A percentile compares a stretch with the other conserved stretches of the same genome.
Evolutionary conservation across 2,113 vertebrate genomes (phyloP).

Genomic region (Pseudonaja textilis): DNA sequence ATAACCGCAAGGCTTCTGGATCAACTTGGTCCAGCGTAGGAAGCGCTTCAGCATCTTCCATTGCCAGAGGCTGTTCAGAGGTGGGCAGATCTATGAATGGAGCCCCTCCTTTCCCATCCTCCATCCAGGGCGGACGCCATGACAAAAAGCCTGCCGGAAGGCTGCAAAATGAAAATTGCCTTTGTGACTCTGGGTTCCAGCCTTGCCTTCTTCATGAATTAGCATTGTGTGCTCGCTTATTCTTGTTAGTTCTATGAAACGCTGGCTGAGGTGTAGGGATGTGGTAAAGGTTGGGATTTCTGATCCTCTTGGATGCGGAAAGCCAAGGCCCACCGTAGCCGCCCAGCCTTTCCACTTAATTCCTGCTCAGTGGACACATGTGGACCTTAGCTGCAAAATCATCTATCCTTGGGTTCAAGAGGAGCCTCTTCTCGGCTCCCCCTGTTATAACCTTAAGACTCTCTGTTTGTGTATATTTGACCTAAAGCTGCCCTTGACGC

Average conservation of each 20-base stretch:
- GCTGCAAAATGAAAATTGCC: background rate
- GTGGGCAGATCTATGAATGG: background rate
- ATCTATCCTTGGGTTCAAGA: background rate
- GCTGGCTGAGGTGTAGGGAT: background rate
- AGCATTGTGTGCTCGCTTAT: background rate
- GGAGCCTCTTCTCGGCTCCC: slow-evolving; percentile 5
- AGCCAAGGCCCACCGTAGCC: background rate
- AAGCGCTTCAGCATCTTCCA: background rate
- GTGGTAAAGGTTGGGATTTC: background rate
- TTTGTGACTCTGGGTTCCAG: background rate
- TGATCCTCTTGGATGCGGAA: background rate
- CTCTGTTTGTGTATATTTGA: slow-evolving; percentile 31
- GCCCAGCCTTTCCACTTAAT: background rate
- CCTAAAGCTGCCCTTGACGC: slow-evolving; percentile 29
- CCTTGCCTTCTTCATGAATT: background rate
- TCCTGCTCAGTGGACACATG: slow-evolving; percentile 10
- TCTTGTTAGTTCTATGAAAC: background rate
- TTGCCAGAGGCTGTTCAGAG: background rate
- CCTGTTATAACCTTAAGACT: slow-evolving; percentile 35
- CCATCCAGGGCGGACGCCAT: background rate
- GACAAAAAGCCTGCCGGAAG: background rate
- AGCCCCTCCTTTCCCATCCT: background rate
- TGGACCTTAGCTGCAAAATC: slow-evolving; percentile 27
- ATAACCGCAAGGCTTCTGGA: background rate
- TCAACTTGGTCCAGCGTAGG: background rate